Evolutionary conservation across 2,797 vertebrate species (phyloP), one percentile per base, ranked within the genome.

Genomic region (Labeo calbasu): DNA sequence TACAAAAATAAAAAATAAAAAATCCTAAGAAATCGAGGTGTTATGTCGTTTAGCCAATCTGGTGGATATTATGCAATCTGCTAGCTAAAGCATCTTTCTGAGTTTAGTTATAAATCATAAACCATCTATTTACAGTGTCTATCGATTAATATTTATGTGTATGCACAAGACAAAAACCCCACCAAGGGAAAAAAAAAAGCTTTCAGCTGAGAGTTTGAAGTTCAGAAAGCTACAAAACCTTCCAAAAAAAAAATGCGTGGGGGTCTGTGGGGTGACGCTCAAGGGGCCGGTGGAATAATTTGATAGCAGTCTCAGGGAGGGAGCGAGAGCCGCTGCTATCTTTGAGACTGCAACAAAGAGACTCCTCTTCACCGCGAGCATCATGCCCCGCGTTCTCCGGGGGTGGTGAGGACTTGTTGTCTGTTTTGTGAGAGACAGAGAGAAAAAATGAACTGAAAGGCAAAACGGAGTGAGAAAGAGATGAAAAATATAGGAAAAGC

Each of bases 291-390:
- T 77, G 82, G 63, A 70, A 77, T 77, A 77, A 77, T 83, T n/a
- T 70, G 73, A 83, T 57, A 83, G 46, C 48, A 57, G 72, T 57
- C 50, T 77, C 4, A 0, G 32, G 9, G 70, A 65, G 57, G 55
- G 46, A 82, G 28, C 3, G 43, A 82, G 81, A 66, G 50, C 61
- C 19, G 1, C 10, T 46, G 63, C 40, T 77, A 77, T 77, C 82
- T 83, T 77, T 69, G 36, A 77, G 73, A 83, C 50, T 7, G 23
- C 23, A 77, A 83, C 72, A 77, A 69, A 83, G 51, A 83, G 21
- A 57, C 72, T 28, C 50, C 61, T 53, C 71, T 82, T 82, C 25
- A 51, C 71, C 21, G 32, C 0, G 0, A 66, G 48, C 48, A 75
- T n/a, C 81, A 55, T 65, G 15, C 36, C 79, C 79, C n/a, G 15